phyloP scores from a whole-genome alignment of 2,797 vertebrate genomes.

The Pangasius macronema region DNA sequence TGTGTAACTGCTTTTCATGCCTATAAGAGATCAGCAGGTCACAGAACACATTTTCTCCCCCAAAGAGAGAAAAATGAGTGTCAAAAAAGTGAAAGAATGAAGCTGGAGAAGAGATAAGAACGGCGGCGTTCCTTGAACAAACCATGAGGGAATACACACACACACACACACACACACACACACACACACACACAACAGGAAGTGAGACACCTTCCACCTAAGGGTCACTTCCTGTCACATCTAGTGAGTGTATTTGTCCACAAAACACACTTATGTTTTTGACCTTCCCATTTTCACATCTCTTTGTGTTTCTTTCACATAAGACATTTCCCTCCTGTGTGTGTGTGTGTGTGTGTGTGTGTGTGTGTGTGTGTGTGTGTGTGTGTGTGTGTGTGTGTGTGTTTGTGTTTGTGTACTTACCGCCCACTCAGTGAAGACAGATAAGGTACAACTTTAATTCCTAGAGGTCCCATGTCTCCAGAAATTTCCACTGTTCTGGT shows the following conservation, averaged over 20 bases:
- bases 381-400: slow-evolving; percentile 16
- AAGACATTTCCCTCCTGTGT: neutral
- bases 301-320: neutral
- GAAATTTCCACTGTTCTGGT: slow-evolving; percentile 85
- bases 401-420: slow-evolving; percentile 69
- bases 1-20: neutral
- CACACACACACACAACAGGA: slow-evolving; percentile 40
- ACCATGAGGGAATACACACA: slow-evolving; percentile 27
- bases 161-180: slow-evolving; percentile 15
- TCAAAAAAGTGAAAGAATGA: slow-evolving; percentile 3
- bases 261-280: neutral
- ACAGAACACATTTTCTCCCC: slow-evolving; percentile 41
- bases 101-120: slow-evolving; percentile 10
- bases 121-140: slow-evolving; percentile 29
- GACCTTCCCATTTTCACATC: neutral
- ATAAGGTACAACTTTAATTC: slow-evolving; percentile 94
- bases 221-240: slow-evolving; percentile 46
- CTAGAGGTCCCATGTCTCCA: slow-evolving; percentile 86
- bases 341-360: slow-evolving; percentile 26
- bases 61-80: neutral
- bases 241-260: neutral
- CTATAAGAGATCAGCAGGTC: slow-evolving; percentile 34
- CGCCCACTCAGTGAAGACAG: slow-evolving; percentile 94
- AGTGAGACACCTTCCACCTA: slow-evolving; percentile 36
- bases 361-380: slow-evolving; percentile 31